phyloP scores from a whole-genome alignment of 2,113 vertebrate genomes.

The Cyanoliseus patagonus region DNA sequence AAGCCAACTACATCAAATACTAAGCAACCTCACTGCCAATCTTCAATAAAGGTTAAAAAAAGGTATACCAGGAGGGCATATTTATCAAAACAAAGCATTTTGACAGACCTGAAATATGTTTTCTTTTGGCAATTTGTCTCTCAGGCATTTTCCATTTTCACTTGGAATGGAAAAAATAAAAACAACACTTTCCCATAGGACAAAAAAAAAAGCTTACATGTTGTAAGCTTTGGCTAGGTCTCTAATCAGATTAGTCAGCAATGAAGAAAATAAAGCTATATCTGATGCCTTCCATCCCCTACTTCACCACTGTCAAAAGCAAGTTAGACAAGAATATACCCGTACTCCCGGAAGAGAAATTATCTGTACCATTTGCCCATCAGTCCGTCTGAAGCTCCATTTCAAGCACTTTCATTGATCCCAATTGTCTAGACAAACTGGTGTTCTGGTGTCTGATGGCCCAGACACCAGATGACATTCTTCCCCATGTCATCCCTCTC shows the following conservation, averaged over 20 bases:
- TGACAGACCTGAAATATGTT: neutral
- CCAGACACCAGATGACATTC: neutral
- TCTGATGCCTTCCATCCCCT: neutral
- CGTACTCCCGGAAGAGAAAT: neutral
- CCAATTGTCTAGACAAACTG: neutral
- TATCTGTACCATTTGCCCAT: neutral
- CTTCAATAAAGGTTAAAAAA: neutral
- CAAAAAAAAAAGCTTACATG: neutral
- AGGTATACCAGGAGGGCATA: neutral
- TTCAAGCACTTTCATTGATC: neutral
- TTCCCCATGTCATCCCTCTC: neutral
- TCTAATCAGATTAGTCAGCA: neutral
- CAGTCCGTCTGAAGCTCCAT: neutral
- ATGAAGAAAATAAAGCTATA: neutral
- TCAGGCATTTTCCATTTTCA: neutral
- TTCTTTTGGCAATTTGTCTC: constrained; percentile 1
- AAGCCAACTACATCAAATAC: neutral
- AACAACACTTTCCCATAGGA: neutral
- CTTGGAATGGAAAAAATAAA: neutral
- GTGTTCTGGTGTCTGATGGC: neutral
- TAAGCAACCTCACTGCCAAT: neutral
- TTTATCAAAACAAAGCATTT: constrained; percentile 7
- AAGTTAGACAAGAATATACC: neutral
- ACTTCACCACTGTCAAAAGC: neutral
- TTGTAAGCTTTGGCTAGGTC: neutral